A percentile compares a stretch with the other conserved stretches of the same genome.
These are phyloP conservation scores for Gasterosteus nipponicus DNA, from an alignment of 2,113 vertebrate species.

Conservation along the genomic window DNA sequence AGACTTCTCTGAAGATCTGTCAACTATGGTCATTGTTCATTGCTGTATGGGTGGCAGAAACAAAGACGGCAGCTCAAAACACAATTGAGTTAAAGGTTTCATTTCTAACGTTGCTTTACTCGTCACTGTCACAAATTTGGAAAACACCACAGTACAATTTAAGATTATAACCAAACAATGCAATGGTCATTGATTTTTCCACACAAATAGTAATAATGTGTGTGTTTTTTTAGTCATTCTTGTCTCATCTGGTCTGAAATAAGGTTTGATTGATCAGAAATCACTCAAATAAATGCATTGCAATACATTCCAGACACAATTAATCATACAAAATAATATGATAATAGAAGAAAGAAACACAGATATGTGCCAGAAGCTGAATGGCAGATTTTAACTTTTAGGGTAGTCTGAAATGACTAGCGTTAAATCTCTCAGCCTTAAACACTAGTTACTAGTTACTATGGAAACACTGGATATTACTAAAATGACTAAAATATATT, in stretches of 20 bases:
- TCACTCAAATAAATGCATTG: too few relatives aligned
- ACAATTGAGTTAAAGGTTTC: neutral
- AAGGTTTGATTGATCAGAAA: too few relatives aligned
- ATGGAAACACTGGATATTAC: neutral
- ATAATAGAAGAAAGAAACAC: neutral
- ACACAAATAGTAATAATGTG: neutral
- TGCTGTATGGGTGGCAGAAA: conserved; percentile 78
- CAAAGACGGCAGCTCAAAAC: neutral
- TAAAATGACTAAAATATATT: neutral
- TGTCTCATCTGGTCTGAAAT: too few relatives aligned
- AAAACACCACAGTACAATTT: neutral
- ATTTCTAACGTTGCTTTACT: neutral
- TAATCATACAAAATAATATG: too few relatives aligned
- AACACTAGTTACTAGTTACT: neutral
- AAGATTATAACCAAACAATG: neutral
- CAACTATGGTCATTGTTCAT: conserved; percentile 99
- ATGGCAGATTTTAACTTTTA: neutral
- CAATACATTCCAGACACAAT: too few relatives aligned
- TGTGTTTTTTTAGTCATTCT: too few relatives aligned
- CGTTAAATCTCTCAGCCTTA: neutral
- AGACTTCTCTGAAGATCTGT: conserved; percentile 92
- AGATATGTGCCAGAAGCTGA: neutral
- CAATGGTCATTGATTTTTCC: neutral
- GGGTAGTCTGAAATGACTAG: neutral
- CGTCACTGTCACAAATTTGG: neutral